Evolutionary conservation across 2,113 vertebrate species (phyloP).

Genomic region (Elaphurus davidianus): DNA sequence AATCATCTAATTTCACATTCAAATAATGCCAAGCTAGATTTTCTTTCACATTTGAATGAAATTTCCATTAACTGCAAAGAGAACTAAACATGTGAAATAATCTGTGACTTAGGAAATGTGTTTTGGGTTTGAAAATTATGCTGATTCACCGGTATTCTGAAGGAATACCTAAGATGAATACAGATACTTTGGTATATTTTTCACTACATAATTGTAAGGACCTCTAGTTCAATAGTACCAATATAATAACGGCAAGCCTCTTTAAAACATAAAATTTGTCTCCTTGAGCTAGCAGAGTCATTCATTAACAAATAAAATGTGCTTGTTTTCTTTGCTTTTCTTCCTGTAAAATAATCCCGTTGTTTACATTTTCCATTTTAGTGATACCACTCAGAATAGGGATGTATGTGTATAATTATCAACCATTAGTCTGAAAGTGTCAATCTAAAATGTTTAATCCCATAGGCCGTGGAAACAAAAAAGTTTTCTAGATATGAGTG

Average conservation of each 20-base stretch:
- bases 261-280: neutral
- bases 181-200: neutral
- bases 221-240: neutral
- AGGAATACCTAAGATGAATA: neutral
- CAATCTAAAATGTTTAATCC: neutral
- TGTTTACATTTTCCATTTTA: neutral
- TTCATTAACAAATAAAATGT: neutral
- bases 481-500: neutral
- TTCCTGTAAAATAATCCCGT: neutral
- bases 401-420: neutral
- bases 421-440: neutral
- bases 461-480: neutral
- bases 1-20: constrained; percentile 19
- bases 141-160: constrained; percentile 10
- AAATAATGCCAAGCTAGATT: constrained; percentile 10
- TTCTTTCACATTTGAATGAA: constrained; percentile 47
- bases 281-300: neutral
- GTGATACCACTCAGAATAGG: neutral
- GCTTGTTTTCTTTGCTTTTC: constrained; percentile 12
- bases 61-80: constrained; percentile 1
- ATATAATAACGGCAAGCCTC: neutral
- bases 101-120: constrained; percentile 24
- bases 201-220: constrained; percentile 13
- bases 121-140: constrained; percentile 40
- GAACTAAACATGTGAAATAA: constrained; percentile 15